A percentile compares a stretch with the other conserved stretches of the same genome.
Conservation (phyloP, 2,797 vertebrate species). For the Chloroceryle inda region DNA sequence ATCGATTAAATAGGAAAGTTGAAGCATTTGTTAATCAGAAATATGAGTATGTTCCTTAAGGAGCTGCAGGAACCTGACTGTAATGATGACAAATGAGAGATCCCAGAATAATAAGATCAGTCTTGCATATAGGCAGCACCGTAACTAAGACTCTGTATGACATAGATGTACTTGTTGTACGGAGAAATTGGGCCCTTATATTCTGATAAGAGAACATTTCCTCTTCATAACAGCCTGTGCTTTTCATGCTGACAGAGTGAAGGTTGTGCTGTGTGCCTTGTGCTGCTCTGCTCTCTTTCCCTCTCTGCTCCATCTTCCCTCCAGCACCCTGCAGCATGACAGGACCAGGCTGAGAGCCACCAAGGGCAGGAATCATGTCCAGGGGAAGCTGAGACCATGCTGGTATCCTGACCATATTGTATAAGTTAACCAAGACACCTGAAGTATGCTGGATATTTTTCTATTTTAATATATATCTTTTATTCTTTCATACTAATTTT, state of each 20-base stretch:
- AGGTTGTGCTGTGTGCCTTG: neutral
- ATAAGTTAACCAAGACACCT: neutral
- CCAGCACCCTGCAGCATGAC: neutral
- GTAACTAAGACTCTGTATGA: neutral
- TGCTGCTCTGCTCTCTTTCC: neutral
- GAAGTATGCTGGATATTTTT: neutral
- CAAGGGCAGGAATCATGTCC: neutral
- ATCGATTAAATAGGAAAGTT: neutral
- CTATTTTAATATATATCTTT: neutral
- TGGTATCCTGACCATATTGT: neutral
- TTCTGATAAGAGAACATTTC: neutral
- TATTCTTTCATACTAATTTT: neutral
- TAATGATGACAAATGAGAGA: slow-evolving; percentile 25
- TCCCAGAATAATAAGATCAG: slow-evolving; percentile 11
- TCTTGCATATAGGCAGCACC: neutral
- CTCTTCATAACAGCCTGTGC: neutral
- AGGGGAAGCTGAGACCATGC: neutral
- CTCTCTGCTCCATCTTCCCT: neutral
- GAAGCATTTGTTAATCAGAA: slow-evolving; percentile 35
- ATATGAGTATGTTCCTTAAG: slow-evolving; percentile 15
- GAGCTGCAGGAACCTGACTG: neutral
- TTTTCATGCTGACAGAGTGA: neutral
- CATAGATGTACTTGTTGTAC: neutral
- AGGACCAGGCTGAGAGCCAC: neutral
- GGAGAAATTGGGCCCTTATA: slow-evolving; percentile 18